These are phyloP conservation scores for Netelia melanura DNA, from an alignment of 2,888 invertebrate species.

Conservation along the genomic window DNA sequence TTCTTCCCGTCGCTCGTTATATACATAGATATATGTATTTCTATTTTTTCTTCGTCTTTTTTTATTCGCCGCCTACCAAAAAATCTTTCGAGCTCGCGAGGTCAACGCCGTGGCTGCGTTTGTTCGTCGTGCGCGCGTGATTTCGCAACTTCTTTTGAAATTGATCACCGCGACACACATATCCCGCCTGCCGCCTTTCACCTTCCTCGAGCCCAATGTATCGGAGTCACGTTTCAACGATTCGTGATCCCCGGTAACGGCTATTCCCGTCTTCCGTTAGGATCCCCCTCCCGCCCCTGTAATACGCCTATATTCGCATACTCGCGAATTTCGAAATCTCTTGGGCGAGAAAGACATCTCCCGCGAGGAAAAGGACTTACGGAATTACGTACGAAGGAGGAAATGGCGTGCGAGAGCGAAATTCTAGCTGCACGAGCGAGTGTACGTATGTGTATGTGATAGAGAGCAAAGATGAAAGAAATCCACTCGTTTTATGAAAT, in stretches of 20 bases:
- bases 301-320: not conserved
- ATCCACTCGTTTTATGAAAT: too few relatives aligned
- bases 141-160: constrained; percentile 45
- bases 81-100: not conserved
- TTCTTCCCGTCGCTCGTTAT: not conserved
- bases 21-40: not conserved
- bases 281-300: not conserved
- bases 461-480: too few relatives aligned
- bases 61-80: not conserved
- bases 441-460: too few relatives aligned
- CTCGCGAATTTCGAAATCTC: too few relatives aligned
- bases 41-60: not conserved
- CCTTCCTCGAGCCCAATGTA: constrained; percentile 9
- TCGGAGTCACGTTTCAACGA: constrained; percentile 44
- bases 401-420: too few relatives aligned
- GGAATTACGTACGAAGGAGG: too few relatives aligned
- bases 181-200: constrained; percentile 21
- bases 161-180: constrained; percentile 24
- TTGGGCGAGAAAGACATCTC: too few relatives aligned
- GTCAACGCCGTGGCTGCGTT: not conserved
- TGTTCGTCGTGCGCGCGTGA: not conserved
- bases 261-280: constrained; percentile 21
- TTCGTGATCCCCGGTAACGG: constrained; percentile 23
- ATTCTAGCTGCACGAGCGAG: too few relatives aligned
- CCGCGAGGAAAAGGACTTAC: too few relatives aligned